Conservation (phyloP, 2,113 vertebrate genomes). For the Lontra canadensis region DNA sequence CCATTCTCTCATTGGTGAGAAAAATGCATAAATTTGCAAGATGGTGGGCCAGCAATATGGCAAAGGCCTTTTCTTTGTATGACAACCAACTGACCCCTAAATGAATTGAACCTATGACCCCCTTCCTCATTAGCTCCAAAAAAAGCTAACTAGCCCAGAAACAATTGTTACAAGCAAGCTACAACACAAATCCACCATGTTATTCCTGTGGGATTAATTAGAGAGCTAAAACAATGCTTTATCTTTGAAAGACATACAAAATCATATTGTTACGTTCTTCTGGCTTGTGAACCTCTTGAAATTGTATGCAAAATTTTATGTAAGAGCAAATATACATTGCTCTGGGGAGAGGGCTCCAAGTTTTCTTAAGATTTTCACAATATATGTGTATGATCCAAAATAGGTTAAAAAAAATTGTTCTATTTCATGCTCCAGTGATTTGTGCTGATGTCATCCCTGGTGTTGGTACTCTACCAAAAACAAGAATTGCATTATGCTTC, state of each 20-base stretch:
- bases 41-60: slow-evolving; percentile 60
- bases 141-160: slow-evolving; percentile 71
- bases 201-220: slow-evolving; percentile 81
- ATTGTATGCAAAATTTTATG: slow-evolving; percentile 69
- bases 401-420: slow-evolving; percentile 36
- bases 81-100: slow-evolving; percentile 79
- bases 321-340: slow-evolving; percentile 63
- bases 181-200: slow-evolving; percentile 72
- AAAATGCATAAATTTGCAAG: slow-evolving; percentile 74
- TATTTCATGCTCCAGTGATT: slow-evolving; percentile 37
- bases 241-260: slow-evolving; percentile 76
- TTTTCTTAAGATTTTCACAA: slow-evolving; percentile 47
- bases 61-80: slow-evolving; percentile 74
- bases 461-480: slow-evolving; percentile 36
- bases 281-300: slow-evolving; percentile 67
- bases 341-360: slow-evolving; percentile 54
- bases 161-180: slow-evolving; percentile 77
- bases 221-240: slow-evolving; percentile 76
- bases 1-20: slow-evolving; percentile 43
- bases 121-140: slow-evolving; percentile 75
- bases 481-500: slow-evolving; percentile 41
- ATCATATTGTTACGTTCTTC: slow-evolving; percentile 70
- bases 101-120: slow-evolving; percentile 77
- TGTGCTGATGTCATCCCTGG: slow-evolving; percentile 57
- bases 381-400: slow-evolving; percentile 46